Conservation (phyloP, 2,888 invertebrate species). For the Parnassius mnemosyne region DNA sequence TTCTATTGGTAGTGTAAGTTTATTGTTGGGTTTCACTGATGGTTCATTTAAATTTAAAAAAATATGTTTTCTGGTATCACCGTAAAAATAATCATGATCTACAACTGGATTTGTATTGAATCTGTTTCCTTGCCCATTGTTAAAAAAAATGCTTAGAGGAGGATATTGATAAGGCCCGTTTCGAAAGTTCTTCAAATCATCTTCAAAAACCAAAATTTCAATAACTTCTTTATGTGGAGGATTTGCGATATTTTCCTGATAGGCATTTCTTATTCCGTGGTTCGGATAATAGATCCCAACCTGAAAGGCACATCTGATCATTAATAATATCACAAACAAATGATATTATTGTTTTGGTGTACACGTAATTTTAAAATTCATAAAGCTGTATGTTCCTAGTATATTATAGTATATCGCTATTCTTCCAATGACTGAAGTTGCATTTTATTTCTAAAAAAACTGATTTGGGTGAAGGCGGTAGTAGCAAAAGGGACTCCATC, state of each 20-base stretch:
- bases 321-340: too few relatives aligned
- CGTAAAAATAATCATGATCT: neutral
- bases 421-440: too few relatives aligned
- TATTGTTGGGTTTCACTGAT: neutral
- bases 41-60: neutral
- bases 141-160: neutral
- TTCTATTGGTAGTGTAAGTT: neutral
- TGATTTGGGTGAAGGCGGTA: too few relatives aligned
- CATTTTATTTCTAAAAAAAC: too few relatives aligned
- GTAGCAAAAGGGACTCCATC: too few relatives aligned
- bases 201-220: neutral
- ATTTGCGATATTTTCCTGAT: neutral
- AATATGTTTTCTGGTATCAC: neutral
- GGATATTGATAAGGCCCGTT: neutral
- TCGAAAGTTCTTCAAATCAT: neutral
- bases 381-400: too few relatives aligned
- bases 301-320: neutral
- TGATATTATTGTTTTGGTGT: too few relatives aligned
- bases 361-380: too few relatives aligned
- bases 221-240: neutral
- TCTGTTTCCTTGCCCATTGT: neutral
- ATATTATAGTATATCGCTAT: too few relatives aligned
- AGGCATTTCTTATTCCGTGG: neutral
- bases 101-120: neutral
- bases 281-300: neutral